A percentile compares a stretch with the other conserved stretches of the same genome.
Evolutionary conservation across 2,797 vertebrate genomes (phyloP).

Genomic region (Sebastolobus alascanus): DNA sequence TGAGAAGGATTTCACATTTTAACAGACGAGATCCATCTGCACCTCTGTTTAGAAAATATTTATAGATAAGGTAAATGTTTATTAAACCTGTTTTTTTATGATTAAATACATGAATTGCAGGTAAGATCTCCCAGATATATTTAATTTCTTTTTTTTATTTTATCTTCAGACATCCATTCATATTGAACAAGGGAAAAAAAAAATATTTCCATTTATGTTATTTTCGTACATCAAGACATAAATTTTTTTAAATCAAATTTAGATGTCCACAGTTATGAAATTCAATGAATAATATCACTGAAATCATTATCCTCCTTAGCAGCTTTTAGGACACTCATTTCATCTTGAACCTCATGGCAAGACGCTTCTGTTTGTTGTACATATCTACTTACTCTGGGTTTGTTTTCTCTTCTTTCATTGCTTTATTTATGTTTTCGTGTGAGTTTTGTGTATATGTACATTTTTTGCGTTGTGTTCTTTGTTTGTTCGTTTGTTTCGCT

Average conservation of each 20-base stretch:
- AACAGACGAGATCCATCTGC: not conserved
- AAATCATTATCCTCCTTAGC: not conserved
- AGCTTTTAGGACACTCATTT: not conserved
- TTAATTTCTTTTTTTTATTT: not conserved
- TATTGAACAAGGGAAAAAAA: not conserved
- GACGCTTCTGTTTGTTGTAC: not conserved
- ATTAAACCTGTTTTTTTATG: not conserved
- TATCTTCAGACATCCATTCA: not conserved
- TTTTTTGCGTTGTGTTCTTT: not conserved
- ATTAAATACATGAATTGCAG: not conserved
- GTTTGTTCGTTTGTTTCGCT: not conserved
- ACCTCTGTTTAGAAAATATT: not conserved
- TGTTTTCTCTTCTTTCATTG: not conserved
- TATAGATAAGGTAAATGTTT: not conserved
- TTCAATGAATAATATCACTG: not conserved
- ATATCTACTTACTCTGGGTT: no score
- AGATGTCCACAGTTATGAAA: not conserved
- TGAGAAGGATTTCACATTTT: not conserved
- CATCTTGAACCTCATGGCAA: not conserved
- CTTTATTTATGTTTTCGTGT: not conserved
- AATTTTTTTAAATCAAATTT: not conserved
- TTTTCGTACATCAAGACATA: fast-evolving
- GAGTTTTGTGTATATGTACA: not conserved
- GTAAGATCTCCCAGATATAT: not conserved
- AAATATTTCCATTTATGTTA: not conserved